phyloP scores from a whole-genome alignment of 2,888 invertebrate genomes.

The Elegia similella region DNA sequence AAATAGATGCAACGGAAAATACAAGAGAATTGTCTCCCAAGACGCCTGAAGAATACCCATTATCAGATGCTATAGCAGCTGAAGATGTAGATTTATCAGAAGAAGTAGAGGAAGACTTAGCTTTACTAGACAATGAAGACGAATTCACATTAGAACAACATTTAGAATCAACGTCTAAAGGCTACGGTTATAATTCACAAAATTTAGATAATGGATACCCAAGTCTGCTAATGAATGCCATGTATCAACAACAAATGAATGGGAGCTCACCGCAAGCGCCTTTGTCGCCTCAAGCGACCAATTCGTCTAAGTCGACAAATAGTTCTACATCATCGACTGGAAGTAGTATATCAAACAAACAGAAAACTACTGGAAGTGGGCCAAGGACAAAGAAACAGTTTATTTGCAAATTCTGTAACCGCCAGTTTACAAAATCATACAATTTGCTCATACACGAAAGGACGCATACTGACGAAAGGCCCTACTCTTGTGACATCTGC shows the following conservation, averaged over 20 bases:
- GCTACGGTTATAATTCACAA: conserved; percentile 72
- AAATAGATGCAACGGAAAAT: conserved; percentile 63
- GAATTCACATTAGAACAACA: conserved; percentile 83
- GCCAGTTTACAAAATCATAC: conserved; percentile 98
- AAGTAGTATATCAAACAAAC: conserved; percentile 72
- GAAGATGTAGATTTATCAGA: conserved; percentile 86
- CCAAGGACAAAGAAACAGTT: conserved; percentile 98
- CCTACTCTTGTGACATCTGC: conserved; percentile 98
- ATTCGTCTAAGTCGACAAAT: conserved; percentile 72
- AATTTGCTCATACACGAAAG: conserved; percentile 98
- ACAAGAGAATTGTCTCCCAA: conserved; percentile 68
- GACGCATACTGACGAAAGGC: conserved; percentile 98
- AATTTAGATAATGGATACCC: conserved; percentile 86
- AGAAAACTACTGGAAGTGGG: conserved; percentile 79
- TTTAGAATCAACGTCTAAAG: conserved; percentile 70
- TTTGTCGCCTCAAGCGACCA: conserved; percentile 67
- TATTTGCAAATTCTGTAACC: conserved; percentile 98
- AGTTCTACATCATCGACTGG: conserved; percentile 70
- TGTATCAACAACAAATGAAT: conserved; percentile 82
- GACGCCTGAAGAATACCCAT: conserved; percentile 73
- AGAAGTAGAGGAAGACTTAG: conserved; percentile 88
- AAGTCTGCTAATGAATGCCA: conserved; percentile 86
- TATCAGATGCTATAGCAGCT: conserved; percentile 76
- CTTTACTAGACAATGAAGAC: conserved; percentile 88
- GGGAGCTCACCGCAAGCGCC: conserved; percentile 72